phyloP scores from a whole-genome alignment of 2,113 vertebrate species.

The Ageneiosus marmoratus region DNA sequence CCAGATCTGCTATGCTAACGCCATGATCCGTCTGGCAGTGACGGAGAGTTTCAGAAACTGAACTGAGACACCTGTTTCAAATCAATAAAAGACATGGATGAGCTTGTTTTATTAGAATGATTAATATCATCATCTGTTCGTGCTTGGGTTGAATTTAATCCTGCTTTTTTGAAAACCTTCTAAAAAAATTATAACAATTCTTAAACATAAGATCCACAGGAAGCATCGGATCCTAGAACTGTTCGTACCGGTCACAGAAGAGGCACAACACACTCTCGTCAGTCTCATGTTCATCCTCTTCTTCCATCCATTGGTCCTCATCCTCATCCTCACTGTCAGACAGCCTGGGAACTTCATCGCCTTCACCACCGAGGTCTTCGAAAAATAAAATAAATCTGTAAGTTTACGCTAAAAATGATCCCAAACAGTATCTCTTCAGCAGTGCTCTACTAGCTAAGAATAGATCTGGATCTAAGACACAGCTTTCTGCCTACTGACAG shows the following conservation, averaged over 20 bases:
- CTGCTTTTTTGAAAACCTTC: no score
- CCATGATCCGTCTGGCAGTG: slow-evolving; percentile 84
- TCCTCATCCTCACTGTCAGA: slow-evolving; percentile 78
- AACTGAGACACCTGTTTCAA: slow-evolving; percentile 72
- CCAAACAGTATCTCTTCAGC: no score
- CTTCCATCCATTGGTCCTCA: slow-evolving; percentile 75
- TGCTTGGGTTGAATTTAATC: no score
- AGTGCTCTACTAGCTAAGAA: neutral
- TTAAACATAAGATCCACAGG: no score
- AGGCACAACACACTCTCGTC: slow-evolving; percentile 75
- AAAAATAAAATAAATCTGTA: neutral
- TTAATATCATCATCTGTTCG: neutral
- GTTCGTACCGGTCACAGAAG: slow-evolving; percentile 85
- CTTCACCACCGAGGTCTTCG: neutral
- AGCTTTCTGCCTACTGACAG: neutral
- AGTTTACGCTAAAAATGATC: no score
- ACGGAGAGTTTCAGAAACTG: slow-evolving; percentile 77
- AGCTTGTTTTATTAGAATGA: neutral
- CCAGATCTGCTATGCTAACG: slow-evolving; percentile 71
- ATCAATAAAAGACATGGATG: neutral
- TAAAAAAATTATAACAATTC: no score
- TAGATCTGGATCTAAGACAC: neutral
- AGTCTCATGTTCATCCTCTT: slow-evolving; percentile 35
- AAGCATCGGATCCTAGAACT: neutral
- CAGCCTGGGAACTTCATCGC: slow-evolving; percentile 71